Conservation (phyloP, 2,797 vertebrate species). For the Crotalus adamanteus region DNA sequence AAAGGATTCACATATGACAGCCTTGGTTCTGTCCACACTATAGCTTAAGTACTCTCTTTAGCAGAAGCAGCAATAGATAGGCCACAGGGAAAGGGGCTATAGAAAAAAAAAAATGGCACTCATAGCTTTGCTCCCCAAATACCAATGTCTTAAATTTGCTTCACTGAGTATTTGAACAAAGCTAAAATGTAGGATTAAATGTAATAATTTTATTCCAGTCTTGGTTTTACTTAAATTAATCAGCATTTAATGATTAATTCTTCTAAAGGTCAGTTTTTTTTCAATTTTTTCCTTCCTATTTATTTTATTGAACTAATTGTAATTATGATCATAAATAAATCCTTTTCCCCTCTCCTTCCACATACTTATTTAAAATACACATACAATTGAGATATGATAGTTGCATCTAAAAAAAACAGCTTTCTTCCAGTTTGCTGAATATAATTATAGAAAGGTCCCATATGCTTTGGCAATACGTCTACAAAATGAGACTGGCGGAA, state of each 20-base stretch:
- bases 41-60: not conserved
- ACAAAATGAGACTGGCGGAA: accelerated
- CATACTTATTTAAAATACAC: not conserved
- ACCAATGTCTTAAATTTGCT: not conserved
- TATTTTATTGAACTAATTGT: not conserved
- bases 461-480: not conserved
- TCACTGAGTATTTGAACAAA: not conserved
- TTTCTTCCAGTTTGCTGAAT: not conserved
- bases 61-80: not conserved
- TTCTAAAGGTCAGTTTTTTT: not conserved
- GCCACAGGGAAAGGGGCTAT: not conserved
- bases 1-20: not conserved
- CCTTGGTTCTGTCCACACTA: not conserved
- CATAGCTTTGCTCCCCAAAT: not conserved
- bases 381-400: not conserved
- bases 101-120: not conserved
- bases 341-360: not conserved
- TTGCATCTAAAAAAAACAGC: not conserved
- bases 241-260: not conserved
- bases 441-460: accelerated
- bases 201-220: not conserved
- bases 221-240: not conserved
- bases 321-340: not conserved
- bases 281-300: not conserved
- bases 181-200: not conserved